Percentiles rank a stretch among this genome's conserved stretches.
phyloP scores from a whole-genome alignment of 2,888 invertebrate species.

The Drosophila setosimentum region DNA sequence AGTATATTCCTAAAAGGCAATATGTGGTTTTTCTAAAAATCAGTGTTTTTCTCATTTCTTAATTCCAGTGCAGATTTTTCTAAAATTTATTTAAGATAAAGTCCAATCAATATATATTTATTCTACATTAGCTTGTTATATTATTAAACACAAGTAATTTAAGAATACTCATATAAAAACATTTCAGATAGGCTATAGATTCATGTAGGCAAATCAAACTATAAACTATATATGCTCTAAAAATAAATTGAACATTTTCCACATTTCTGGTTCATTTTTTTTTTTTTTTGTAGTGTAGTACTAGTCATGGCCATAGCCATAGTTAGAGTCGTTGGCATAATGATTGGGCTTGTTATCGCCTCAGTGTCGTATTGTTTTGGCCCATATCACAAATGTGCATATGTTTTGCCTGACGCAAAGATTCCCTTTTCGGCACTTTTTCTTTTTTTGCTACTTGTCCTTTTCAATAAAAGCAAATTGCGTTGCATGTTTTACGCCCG shows the following conservation, averaged over 20 bases:
- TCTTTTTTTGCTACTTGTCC: slow-evolving; percentile 52
- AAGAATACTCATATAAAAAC: too few species aligned
- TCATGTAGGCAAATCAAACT: too few species aligned
- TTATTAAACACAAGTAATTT: too few species aligned
- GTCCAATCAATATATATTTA: too few species aligned
- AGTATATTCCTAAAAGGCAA: neutral
- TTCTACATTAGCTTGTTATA: too few species aligned
- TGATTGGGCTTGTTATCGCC: slow-evolving; percentile 81
- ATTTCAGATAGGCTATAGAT: neutral
- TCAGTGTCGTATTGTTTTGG: slow-evolving; percentile 70
- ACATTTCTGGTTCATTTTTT: too few species aligned
- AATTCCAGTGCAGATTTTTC: too few species aligned
- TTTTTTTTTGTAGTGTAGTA: neutral
- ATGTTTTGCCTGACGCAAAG: slow-evolving; percentile 46
- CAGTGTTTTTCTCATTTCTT: too few species aligned
- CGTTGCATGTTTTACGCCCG: slow-evolving; percentile 73
- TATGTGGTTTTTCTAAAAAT: neutral
- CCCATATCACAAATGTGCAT: slow-evolving; percentile 32
- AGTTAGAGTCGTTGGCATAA: slow-evolving; percentile 56
- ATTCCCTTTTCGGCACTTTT: slow-evolving; percentile 42
- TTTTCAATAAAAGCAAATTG: slow-evolving; percentile 80
- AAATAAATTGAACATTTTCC: too few species aligned
- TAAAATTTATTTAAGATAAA: too few species aligned
- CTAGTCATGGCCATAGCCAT: slow-evolving; percentile 53
- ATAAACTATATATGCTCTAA: too few species aligned